A percentile compares a stretch with the other conserved stretches of the same genome.
Conservation (phyloP, 2,797 vertebrate species). For the Anisognathus igniventris region DNA sequence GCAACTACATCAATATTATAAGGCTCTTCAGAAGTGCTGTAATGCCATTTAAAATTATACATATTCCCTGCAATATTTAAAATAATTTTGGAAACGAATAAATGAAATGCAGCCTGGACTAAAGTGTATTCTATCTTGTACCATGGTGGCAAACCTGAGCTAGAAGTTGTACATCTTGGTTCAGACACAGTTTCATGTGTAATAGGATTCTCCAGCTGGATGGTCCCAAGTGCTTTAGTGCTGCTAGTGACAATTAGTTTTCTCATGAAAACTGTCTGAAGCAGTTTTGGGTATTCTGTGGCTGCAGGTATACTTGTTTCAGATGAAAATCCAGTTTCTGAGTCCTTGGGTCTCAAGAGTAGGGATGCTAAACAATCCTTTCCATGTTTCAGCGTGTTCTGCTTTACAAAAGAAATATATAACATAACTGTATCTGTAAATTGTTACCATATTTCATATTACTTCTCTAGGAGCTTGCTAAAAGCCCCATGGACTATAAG, state of each 20-base stretch:
- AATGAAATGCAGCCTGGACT: neutral
- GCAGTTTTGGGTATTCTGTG: neutral
- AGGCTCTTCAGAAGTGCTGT: neutral
- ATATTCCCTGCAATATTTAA: neutral
- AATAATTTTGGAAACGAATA: neutral
- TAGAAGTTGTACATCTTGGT: neutral
- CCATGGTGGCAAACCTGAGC: rapidly evolving
- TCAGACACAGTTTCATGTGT: neutral
- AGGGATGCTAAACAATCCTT: neutral
- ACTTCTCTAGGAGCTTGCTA: neutral
- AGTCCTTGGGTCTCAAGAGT: neutral
- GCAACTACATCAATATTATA: neutral
- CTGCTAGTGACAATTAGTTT: neutral
- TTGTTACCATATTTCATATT: neutral
- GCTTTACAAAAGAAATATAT: neutral
- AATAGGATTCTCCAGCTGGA: neutral
- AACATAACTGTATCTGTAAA: neutral
- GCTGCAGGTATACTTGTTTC: neutral
- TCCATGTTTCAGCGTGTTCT: neutral
- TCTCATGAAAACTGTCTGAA: neutral
- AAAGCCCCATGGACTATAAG: neutral
- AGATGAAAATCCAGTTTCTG: neutral
- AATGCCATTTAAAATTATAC: neutral
- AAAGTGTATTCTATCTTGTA: neutral
- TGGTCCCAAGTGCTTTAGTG: neutral